These are phyloP conservation scores for Diabrotica virgifera DNA, from an alignment of 1,140 invertebrate genomes.

Conservation along the genomic window DNA sequence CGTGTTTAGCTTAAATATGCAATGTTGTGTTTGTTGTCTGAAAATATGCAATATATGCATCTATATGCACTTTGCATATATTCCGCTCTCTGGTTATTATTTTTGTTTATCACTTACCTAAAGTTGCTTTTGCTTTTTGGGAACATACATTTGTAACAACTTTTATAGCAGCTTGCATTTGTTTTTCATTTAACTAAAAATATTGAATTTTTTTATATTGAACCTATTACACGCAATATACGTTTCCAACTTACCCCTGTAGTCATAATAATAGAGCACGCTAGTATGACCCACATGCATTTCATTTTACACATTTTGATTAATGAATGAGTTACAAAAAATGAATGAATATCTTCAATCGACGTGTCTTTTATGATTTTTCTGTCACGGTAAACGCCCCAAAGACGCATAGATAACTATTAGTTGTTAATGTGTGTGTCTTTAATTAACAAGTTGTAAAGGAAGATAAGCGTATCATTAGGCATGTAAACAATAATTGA, in stretches of 20 bases:
- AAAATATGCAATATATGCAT: too few relatives aligned
- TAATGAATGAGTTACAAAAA: background rate
- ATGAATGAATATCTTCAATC: background rate
- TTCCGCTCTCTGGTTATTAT: too few relatives aligned
- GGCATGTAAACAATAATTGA: background rate
- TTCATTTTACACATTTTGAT: background rate
- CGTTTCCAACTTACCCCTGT: background rate
- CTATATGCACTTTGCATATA: too few relatives aligned
- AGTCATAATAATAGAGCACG: background rate
- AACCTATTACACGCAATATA: too few relatives aligned
- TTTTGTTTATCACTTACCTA: constrained; percentile 6
- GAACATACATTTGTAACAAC: constrained; percentile 43
- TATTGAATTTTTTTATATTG: too few relatives aligned
- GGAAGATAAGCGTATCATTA: background rate
- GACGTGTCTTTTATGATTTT: background rate
- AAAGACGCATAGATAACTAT: background rate
- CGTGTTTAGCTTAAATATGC: too few relatives aligned
- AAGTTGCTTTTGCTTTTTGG: constrained; percentile 42
- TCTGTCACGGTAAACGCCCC: background rate
- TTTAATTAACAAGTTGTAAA: background rate
- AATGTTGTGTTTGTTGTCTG: too few relatives aligned
- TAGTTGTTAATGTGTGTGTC: background rate
- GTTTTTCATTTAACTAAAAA: constrained; percentile 42
- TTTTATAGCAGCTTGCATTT: constrained; percentile 42
- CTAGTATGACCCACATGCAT: background rate